Base-by-base conservation (phyloP, 2,888 invertebrate species). In the Plebejus argus region DNA sequence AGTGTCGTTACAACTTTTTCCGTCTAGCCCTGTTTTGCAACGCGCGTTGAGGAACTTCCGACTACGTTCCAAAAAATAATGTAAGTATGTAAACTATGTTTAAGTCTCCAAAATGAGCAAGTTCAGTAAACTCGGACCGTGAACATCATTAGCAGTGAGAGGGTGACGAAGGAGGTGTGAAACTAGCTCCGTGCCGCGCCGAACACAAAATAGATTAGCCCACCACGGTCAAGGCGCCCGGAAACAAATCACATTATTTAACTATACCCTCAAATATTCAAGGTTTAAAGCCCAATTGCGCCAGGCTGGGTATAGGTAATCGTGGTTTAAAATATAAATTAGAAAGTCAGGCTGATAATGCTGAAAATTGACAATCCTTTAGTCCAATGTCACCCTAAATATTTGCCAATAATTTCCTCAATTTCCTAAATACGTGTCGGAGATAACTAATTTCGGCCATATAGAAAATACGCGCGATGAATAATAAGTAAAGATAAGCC, bases 341-440 rank as follows among this genome's bases (percentile, higher is more conserved):
- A 58, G 58, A 20, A n/a, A 56, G 56, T 18, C 56, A 56, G 56
- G 56, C n/a, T n/a, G n/a, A 18, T 6, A 56, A n/a, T 56, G n/a
- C 18, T 56, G 56, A 58, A 58, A 58, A 20, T 23, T 20, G 58
- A 7, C n/a, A 10, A 10, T 58, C 8, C 35, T 8, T 35, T 8
- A 61, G 10, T 23, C 61, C 61, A 61, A 20, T 61, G 23, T 28
- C 66, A 66, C 66, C 66, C 28, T 1, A 28, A 66, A 28, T 66
- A 66, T 66, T 66, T 66, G 66, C 28, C 1, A 18, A 33, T 28
- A 33, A 23, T 33, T 66, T 28, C 66, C 66, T 33, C 28, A 33
- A 66, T 66, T 66, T 66, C 66, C 3, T 23, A 23, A 61, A 61
- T 61, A 61, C 61, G 66, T 66, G 66, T 66, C 28, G 33, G 66